These are phyloP conservation scores for Andricus curvator DNA, from an alignment of 2,888 invertebrate species.

Conservation along the genomic window DNA sequence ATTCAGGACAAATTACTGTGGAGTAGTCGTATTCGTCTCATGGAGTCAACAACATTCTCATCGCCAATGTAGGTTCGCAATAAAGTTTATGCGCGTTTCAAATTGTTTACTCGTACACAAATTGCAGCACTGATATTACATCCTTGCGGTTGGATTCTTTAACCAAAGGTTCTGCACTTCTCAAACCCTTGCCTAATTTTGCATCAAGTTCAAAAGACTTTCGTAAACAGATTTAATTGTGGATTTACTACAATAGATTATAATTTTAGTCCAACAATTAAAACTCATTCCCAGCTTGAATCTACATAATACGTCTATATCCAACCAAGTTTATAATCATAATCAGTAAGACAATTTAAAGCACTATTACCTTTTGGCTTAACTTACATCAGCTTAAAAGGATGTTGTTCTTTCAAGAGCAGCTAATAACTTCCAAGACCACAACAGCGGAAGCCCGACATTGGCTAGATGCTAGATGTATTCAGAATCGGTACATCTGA, in stretches of 20 bases:
- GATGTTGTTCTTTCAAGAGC: background rate
- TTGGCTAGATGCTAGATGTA: constrained; percentile 47
- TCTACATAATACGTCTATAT: too few relatives aligned
- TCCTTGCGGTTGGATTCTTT: too few relatives aligned
- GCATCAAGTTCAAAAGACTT: background rate
- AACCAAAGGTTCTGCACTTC: background rate
- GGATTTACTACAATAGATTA: background rate
- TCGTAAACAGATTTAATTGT: background rate
- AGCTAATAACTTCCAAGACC: constrained; percentile 22
- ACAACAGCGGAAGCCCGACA: constrained; percentile 27
- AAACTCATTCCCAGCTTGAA: too few relatives aligned
- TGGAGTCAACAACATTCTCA: background rate
- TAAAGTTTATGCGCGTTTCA: background rate
- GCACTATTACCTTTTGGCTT: background rate
- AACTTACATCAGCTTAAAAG: background rate
- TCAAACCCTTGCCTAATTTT: background rate
- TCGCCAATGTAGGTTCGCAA: background rate
- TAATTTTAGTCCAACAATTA: too few relatives aligned
- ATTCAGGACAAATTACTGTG: background rate
- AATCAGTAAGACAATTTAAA: background rate
- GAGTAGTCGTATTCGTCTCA: background rate
- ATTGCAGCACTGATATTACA: background rate
- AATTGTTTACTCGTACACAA: background rate
- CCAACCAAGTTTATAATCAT: background rate
- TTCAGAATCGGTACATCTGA: constrained; percentile 49